Evolutionary conservation across 2,888 invertebrate species (phyloP), one percentile per base, ranked within the genome.

Genomic region (Capitulum mitella): DNA sequence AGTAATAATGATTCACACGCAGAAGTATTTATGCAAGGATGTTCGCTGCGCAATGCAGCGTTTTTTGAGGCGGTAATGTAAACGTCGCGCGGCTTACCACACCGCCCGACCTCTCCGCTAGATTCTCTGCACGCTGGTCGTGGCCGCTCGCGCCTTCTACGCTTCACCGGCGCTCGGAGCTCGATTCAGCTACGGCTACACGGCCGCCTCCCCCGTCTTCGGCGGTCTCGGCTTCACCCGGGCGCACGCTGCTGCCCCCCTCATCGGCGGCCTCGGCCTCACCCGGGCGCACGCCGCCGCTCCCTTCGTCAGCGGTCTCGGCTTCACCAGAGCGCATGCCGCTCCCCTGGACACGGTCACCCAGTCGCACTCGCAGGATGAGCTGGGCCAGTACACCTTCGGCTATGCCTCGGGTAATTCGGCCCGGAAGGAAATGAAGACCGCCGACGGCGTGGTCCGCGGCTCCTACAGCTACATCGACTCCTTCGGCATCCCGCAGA

Each of bases 381-480:
- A 43, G 43, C 12, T 43, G 43, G 43, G 43, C 43, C 43, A 43
- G 12, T 43, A 43, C 43, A 5, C 5, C 80, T 89, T 89, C 84
- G 91, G 90, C 43, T 91, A 91, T 84, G 86, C 89, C 26, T 90
- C 89, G 82, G 90, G 90, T 79, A 88, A 89, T 78, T 90, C 90
- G 82, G 87, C 91, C 81, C 91, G 91, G 84, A 87, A 89, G 40
- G 91, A 91, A 61, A 77, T 64, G 34, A 79, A 80, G 34, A 80
- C 80, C 64, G 79, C 78, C 58, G 78, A 78, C 58, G 81, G 81
- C 34, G 77, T 79, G 19, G 80, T 81, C 48, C 70, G 79, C 6
- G 80, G 81, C 3, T 79, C 79, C 40, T 81, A 80, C 80, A 80
- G 80, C 77, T 80, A 79, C 64, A 77, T 80, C 40, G 81, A 81